Base-by-base conservation (phyloP, 1,140 invertebrate genomes). In the Drosophila tropicalis region DNA sequence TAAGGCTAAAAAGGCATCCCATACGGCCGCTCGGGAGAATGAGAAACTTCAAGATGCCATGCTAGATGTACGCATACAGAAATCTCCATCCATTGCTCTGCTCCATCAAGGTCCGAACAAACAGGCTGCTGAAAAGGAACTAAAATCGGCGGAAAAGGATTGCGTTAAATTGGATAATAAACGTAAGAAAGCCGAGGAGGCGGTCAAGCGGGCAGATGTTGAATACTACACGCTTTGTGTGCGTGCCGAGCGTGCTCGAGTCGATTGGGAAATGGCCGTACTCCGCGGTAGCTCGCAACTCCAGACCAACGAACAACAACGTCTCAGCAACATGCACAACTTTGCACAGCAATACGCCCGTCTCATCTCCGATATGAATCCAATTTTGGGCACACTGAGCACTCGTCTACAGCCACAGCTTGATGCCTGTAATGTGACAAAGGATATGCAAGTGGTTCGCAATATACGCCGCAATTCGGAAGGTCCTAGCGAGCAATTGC, bases 201-300 rank as follows among this genome's bases (percentile, higher is more conserved):
- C 95, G 2, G 95, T 98, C 3, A 95, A 97, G 79, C 97, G 98
- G 90, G 96, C 97, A 25, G 98, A 99, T 92, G 96, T 97, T 19
- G 97, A 98, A 82, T 99, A 98, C 92, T 98, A 98, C 90, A 97
- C 97, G 68, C 94, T 96, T 15, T 98, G 97, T 90, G 95, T 98
- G 41, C 94, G 97, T 76, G 96, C 97, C 7, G 98, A 99, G 92
- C 93, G 97, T 85, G 95, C 97, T 12, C 95, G 97, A 74, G 93
- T 97, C 72, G 98, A 99, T 92, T 98, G 98, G 96, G 98, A 99
- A 92, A 95, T 96, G 44, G 95, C 96, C 12, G 95, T 98, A 6
- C 94, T 96, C 51, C 96, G 97, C 82, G 97, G 97, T 3, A 94
- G 95, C 0, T 95, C 94, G 6, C 94, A 95, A 81, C 93, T 96